Base-by-base conservation (phyloP, 2,797 vertebrate genomes). In the Thunnus albacares region DNA sequence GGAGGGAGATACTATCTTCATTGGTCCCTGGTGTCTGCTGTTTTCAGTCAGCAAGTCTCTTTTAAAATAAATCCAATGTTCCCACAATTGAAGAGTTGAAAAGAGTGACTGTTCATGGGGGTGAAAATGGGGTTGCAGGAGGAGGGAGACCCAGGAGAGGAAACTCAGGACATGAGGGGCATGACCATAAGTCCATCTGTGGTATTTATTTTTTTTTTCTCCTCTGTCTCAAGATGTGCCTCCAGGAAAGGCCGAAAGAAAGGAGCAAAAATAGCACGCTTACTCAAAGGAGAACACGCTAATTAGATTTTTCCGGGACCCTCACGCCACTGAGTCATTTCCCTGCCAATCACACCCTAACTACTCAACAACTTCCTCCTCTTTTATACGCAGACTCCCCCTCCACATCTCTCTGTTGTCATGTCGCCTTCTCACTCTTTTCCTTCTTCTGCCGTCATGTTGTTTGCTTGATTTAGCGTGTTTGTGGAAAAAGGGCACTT, bases 231-330 rank as follows among this genome's bases (percentile, higher is more conserved):
- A 28, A 66, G 59, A 75, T 75, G 68, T 80, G 41, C 49, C 60
- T 83, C 3, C 8, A 72, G 61, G 38, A 89, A 88, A 82, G 49
- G 30, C 56, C 10, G 1, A 24, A 67, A 62, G 67, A 84, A 63
- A 68, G 28, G 13, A 58, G 52, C 67, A 60, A 72, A 84, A 82
- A 81, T 77, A 74, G 5, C 38, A 1, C 22, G 26, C 41, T 58
- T 26, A 43, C 77, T 75, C 62, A 81, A 83, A 81, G 17, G 41
- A 77, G 63, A 71, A 78, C 75, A 79, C 74, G 71, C 64, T 80
- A 90, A 89, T 92, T 86, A 82, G 67, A 76, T 20, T 78, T 82
- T 88, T 84, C 72, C 60, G 22, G 77, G 80, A 78, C 79, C 76
- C 85, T 86, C 66, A 47, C 41, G 3, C 66, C 62, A 65, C 63